These are phyloP conservation scores for Apodemia mormo DNA, from an alignment of 2,888 invertebrate species.

Conservation along the genomic window DNA sequence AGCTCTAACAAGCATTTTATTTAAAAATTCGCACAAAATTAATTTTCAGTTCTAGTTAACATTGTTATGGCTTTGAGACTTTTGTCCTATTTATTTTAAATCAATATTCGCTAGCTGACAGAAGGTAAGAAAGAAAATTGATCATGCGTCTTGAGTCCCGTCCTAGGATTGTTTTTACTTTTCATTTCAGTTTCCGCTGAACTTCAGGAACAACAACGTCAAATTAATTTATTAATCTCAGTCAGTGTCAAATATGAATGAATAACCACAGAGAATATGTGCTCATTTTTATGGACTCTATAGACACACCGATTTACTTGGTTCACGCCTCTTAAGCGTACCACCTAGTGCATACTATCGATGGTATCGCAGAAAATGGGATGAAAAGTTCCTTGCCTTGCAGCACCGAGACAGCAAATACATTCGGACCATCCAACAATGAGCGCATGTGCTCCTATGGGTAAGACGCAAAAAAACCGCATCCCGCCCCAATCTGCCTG, in stretches of 20 bases:
- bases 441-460: no score
- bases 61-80: constrained; percentile 56
- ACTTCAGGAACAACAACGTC: constrained; percentile 29
- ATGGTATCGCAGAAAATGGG: no score
- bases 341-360: no score
- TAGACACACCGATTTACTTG: no score
- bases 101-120: constrained; percentile 67
- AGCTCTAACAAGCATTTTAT: constrained; percentile 58
- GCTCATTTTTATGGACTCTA: no score
- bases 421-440: no score
- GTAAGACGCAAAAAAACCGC: no score
- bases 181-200: constrained; percentile 41
- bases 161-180: constrained; percentile 23
- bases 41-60: constrained; percentile 51
- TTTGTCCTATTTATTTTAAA: constrained; percentile 64
- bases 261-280: background rate
- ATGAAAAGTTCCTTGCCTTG: no score
- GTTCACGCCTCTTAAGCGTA: no score
- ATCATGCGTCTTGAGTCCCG: constrained; percentile 69
- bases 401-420: no score
- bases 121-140: constrained; percentile 57
- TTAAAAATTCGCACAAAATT: constrained; percentile 29
- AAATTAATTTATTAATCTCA: background rate
- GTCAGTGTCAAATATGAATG: constrained; percentile 1
- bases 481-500: no score